Percentiles rank a stretch among this genome's conserved stretches.
Conservation (phyloP, 2,797 vertebrate genomes). For the Dallia pectoralis region DNA sequence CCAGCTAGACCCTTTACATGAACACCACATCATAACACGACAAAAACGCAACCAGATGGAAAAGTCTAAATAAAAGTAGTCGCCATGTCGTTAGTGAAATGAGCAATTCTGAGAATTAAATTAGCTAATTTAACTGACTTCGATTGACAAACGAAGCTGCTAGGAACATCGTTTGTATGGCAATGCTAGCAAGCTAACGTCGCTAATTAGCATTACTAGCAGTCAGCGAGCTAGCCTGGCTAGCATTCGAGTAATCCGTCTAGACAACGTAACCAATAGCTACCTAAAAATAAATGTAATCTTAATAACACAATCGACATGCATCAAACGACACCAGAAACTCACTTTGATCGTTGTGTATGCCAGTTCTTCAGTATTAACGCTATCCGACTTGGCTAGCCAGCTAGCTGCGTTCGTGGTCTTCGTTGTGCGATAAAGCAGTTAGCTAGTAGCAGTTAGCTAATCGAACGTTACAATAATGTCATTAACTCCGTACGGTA, state of each 20-base stretch:
- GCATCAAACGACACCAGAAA: neutral
- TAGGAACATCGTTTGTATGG: neutral
- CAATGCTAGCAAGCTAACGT: neutral
- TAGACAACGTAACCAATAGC: neutral
- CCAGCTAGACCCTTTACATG: no score
- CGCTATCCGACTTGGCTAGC: constrained; percentile 2
- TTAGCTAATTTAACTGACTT: neutral
- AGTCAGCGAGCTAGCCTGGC: neutral
- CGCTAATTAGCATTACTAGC: neutral
- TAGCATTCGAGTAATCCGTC: neutral
- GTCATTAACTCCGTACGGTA: no score
- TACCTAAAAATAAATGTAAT: neutral
- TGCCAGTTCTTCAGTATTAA: no score
- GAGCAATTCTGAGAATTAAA: neutral
- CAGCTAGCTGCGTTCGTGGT: neutral
- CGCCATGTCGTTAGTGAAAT: neutral
- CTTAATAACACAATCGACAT: neutral
- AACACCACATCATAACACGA: no score
- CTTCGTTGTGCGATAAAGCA: neutral
- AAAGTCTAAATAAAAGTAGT: neutral
- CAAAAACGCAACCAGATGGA: no score
- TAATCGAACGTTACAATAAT: neutral
- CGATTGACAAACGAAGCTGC: neutral
- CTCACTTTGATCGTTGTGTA: constrained; percentile 6
- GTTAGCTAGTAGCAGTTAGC: neutral